phyloP scores from a whole-genome alignment of 2,113 vertebrate genomes.

The Nannospalax galili region DNA sequence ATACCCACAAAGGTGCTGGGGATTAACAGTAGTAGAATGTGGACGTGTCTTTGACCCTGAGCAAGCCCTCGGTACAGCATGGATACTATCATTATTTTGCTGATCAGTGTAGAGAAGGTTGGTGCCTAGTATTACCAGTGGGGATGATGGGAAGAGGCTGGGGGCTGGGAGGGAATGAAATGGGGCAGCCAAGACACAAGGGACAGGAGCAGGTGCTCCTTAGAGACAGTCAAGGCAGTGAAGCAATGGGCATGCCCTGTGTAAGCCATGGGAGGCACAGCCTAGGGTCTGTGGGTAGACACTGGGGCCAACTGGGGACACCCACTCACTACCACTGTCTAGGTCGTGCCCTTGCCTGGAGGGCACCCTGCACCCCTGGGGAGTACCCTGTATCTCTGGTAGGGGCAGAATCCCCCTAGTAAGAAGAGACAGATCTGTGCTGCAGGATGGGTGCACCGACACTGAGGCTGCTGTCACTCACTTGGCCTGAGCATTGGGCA shows the following conservation, averaged over 20 bases:
- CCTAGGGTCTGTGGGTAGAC: neutral
- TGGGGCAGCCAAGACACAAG: neutral
- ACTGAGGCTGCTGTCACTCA: neutral
- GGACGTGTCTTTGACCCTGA: neutral
- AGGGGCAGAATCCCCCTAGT: neutral
- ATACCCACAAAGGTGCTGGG: neutral
- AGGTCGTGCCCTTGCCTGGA: neutral
- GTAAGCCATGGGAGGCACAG: neutral
- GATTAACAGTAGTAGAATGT: neutral
- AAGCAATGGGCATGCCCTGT: neutral
- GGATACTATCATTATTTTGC: neutral
- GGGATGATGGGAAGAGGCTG: neutral
- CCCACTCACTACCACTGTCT: neutral
- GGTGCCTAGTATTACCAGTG: neutral
- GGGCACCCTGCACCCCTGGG: neutral
- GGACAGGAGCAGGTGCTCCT: neutral
- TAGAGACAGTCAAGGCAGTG: neutral
- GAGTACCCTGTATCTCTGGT: neutral
- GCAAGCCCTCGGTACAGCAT: no score
- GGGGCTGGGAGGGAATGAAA: no score
- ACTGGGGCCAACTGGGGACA: neutral
- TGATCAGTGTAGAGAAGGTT: neutral
- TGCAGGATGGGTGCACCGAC: neutral
- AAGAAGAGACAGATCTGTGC: neutral
- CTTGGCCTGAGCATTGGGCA: neutral